Evolutionary conservation across 2,797 vertebrate species (phyloP).

Genomic region (Aphelocoma californica): DNA sequence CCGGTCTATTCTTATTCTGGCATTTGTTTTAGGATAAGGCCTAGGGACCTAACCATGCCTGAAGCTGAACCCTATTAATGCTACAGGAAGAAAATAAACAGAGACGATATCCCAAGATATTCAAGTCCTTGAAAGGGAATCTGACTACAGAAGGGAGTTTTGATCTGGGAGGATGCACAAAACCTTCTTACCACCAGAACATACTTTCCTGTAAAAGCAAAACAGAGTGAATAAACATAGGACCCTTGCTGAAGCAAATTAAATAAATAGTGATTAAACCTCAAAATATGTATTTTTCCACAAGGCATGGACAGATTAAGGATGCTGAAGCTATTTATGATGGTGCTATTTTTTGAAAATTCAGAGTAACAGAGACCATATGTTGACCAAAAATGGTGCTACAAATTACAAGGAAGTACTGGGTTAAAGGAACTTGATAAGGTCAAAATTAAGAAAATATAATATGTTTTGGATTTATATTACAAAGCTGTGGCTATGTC

Average conservation of each 20-base stretch:
- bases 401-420: not conserved
- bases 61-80: not conserved
- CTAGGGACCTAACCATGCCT: not conserved
- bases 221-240: not conserved
- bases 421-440: not conserved
- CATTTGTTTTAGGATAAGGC: not conserved
- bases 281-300: not conserved
- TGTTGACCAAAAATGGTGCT: not conserved
- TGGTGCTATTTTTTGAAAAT: not conserved
- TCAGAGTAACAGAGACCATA: not conserved
- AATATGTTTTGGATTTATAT: not conserved
- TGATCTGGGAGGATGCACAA: not conserved
- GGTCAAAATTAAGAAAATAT: not conserved
- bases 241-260: not conserved
- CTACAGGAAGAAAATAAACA: not conserved
- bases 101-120: not conserved
- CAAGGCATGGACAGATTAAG: not conserved
- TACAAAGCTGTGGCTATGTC: not conserved
- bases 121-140: not conserved
- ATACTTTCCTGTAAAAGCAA: not conserved
- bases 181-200: not conserved
- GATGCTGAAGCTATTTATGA: not conserved
- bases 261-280: not conserved
- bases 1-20: not conserved
- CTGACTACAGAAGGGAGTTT: not conserved